These are phyloP conservation scores for Drosophila pachea DNA, from an alignment of 1,140 invertebrate genomes.

Conservation along the genomic window DNA sequence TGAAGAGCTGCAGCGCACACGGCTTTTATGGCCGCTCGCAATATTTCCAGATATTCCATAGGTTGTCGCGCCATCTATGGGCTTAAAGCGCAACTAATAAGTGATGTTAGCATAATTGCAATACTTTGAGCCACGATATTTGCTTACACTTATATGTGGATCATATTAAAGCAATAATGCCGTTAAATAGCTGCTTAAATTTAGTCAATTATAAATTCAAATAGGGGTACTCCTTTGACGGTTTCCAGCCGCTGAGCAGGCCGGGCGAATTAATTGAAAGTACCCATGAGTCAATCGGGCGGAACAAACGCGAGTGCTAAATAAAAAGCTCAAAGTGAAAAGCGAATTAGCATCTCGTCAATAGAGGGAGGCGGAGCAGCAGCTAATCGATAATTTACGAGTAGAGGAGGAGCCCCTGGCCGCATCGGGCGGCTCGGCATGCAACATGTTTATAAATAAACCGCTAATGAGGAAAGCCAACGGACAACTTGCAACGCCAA, in stretches of 20 bases:
- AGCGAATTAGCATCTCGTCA: conserved; percentile 66
- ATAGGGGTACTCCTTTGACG: conserved; percentile 5
- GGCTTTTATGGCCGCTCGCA: conserved; percentile 37
- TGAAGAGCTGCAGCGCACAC: conserved; percentile 23
- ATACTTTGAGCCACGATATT: not conserved
- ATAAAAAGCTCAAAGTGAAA: conserved; percentile 31
- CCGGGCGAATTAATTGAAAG: conserved; percentile 59
- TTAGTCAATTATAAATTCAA: conserved; percentile 9
- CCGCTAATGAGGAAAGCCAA: conserved; percentile 58
- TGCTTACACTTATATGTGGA: not conserved
- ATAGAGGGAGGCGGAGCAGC: conserved; percentile 15
- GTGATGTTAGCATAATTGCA: not conserved
- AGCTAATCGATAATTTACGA: conserved; percentile 73
- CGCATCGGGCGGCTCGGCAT: conserved; percentile 19
- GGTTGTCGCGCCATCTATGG: conserved; percentile 18
- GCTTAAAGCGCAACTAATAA: not conserved
- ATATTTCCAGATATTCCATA: conserved; percentile 23
- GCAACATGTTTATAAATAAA: conserved; percentile 75
- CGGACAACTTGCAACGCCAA: conserved; percentile 9
- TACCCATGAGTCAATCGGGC: conserved; percentile 51
- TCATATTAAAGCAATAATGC: not conserved
- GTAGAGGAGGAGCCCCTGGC: conserved; percentile 41
- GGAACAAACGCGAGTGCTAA: conserved; percentile 36
- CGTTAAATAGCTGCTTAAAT: not conserved
- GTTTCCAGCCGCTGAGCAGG: conserved; percentile 4